These are phyloP conservation scores for Alloscopus bannaensis DNA, from an alignment of 2,888 invertebrate species.

Conservation along the genomic window DNA sequence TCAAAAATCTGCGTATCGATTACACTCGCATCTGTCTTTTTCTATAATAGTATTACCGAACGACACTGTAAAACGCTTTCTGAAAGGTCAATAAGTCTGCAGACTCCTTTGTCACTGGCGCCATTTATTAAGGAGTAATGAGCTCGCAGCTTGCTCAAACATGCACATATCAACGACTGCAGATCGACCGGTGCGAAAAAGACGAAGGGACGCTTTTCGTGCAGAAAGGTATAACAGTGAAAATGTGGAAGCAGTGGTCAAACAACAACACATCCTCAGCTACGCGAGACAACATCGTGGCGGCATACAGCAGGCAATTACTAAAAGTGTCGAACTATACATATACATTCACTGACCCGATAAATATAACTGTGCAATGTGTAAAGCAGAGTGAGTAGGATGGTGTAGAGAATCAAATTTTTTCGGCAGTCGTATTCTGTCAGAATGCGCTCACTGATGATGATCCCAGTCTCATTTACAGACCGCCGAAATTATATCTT, in stretches of 20 bases:
- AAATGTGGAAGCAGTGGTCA: conserved; percentile 31
- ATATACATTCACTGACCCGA: conserved; percentile 30
- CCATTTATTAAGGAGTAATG: conserved; percentile 63
- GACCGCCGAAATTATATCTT: conserved; percentile 38
- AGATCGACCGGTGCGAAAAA: too few relatives aligned
- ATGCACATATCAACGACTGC: conserved; percentile 23
- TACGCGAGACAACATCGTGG: too few relatives aligned
- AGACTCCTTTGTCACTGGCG: conserved; percentile 58
- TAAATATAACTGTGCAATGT: conserved; percentile 14
- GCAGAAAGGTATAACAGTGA: conserved; percentile 21
- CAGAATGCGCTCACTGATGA: conserved; percentile 24
- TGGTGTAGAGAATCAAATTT: background rate
- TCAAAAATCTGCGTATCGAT: conserved; percentile 34
- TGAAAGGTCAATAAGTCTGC: conserved; percentile 62
- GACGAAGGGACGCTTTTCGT: conserved; percentile 25
- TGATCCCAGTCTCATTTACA: background rate
- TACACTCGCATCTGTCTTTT: conserved; percentile 21
- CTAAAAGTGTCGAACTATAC: conserved; percentile 7
- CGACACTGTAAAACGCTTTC: conserved; percentile 20
- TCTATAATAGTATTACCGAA: conserved; percentile 22
- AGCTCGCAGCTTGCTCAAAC: conserved; percentile 28
- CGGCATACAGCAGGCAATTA: background rate
- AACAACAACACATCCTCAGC: too few relatives aligned
- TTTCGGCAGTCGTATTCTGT: too few relatives aligned
- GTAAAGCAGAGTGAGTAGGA: conserved; percentile 3